Percentiles rank a stretch among this genome's conserved stretches.
Conservation (phyloP, 2,888 invertebrate species). For the Xestia rhomboidea region DNA sequence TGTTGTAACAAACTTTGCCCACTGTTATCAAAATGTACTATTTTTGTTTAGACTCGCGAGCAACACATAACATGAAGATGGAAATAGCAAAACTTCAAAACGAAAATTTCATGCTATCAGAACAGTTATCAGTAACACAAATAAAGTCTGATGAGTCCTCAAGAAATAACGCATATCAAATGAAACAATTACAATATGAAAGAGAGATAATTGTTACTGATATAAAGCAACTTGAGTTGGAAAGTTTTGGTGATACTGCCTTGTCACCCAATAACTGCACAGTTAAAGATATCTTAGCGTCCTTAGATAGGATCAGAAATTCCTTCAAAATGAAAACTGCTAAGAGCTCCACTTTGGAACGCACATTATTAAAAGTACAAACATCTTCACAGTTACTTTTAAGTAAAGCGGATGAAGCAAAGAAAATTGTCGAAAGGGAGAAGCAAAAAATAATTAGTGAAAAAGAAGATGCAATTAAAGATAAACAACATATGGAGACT, state of each 20-base stretch:
- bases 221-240: slow-evolving; percentile 82
- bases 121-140: slow-evolving; percentile 76
- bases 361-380: slow-evolving; percentile 81
- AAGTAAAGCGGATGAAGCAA: slow-evolving; percentile 85
- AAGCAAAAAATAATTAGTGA: slow-evolving; percentile 83
- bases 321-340: slow-evolving; percentile 74
- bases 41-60: slow-evolving; percentile 81
- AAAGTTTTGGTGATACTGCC: slow-evolving; percentile 79
- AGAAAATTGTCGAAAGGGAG: slow-evolving; percentile 83
- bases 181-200: slow-evolving; percentile 78
- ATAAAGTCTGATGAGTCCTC: slow-evolving; percentile 74
- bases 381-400: slow-evolving; percentile 83
- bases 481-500: slow-evolving; percentile 77
- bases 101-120: slow-evolving; percentile 75
- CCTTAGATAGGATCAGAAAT: slow-evolving; percentile 79
- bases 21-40: neutral
- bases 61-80: slow-evolving; percentile 86
- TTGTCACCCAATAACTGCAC: slow-evolving; percentile 75
- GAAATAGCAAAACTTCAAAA: slow-evolving; percentile 81
- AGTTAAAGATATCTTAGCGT: slow-evolving; percentile 76
- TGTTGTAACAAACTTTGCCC: neutral
- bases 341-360: slow-evolving; percentile 77
- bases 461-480: slow-evolving; percentile 83
- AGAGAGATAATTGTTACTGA: slow-evolving; percentile 78
- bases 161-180: slow-evolving; percentile 74